Evolutionary conservation across 2,113 vertebrate genomes (phyloP).

Genomic region (Peromyscus californicus): DNA sequence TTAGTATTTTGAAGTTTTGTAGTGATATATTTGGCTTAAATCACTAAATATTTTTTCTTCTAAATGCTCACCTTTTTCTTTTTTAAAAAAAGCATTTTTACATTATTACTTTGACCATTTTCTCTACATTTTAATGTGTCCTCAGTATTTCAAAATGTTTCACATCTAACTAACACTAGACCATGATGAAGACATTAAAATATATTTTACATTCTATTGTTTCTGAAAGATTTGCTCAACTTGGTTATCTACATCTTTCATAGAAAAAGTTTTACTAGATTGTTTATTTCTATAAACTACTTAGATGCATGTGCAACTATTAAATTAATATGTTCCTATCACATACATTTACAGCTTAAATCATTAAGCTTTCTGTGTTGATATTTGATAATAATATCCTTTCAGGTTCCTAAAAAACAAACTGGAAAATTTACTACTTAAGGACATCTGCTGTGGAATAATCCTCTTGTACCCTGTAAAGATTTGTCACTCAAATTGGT

Average conservation of each 20-base stretch:
- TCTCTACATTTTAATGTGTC: not conserved
- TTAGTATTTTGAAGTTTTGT: not conserved
- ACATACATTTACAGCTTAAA: not conserved
- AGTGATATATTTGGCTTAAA: not conserved
- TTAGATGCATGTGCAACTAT: not conserved
- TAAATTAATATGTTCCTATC: not conserved
- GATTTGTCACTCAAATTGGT: too few species aligned
- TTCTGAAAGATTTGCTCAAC: slow-evolving; percentile 4
- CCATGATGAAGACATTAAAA: not conserved
- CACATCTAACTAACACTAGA: not conserved
- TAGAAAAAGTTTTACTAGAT: not conserved
- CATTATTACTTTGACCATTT: not conserved
- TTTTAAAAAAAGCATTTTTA: not conserved
- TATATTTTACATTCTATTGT: not conserved
- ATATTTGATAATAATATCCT: not conserved
- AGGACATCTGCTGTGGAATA: too few species aligned
- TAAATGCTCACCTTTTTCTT: not conserved
- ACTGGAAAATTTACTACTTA: not conserved
- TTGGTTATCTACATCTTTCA: slow-evolving; percentile 21
- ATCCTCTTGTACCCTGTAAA: too few species aligned
- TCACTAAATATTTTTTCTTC: not conserved
- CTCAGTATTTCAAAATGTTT: not conserved
- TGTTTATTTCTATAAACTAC: not conserved
- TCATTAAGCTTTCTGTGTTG: not conserved
- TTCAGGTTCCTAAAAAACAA: not conserved